Conservation (phyloP, 1,140 invertebrate genomes). For the Mizuhopecten yessoensis region DNA sequence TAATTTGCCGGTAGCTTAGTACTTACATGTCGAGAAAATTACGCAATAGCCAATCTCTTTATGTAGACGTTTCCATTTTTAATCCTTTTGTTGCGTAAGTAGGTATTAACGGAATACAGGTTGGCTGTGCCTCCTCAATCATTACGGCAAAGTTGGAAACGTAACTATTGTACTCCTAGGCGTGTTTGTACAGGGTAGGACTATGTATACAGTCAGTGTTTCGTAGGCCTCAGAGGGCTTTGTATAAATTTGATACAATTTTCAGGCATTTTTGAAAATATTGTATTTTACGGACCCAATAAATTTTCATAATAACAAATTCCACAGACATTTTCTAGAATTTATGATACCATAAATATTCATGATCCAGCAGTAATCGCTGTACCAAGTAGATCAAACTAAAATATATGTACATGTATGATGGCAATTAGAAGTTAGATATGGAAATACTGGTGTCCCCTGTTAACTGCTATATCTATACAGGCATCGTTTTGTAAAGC, state of each 20-base stretch:
- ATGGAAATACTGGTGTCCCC: background rate
- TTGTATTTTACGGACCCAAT: background rate
- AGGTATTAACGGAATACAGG: background rate
- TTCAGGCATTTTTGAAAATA: background rate
- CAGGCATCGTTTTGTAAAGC: too few species aligned
- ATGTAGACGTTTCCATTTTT: background rate
- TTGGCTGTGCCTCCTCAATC: background rate
- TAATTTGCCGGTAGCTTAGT: conserved; percentile 1
- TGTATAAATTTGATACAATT: conserved; percentile 1
- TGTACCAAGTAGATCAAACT: background rate
- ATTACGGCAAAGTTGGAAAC: background rate
- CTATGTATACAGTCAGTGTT: too few species aligned
- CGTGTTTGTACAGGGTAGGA: background rate
- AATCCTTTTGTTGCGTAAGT: background rate
- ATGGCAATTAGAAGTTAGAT: background rate
- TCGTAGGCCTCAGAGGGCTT: background rate
- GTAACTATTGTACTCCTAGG: background rate
- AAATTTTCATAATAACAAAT: conserved; percentile 11
- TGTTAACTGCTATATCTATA: too few species aligned
- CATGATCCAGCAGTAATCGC: background rate
- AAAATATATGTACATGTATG: background rate
- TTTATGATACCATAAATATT: conserved; percentile 11
- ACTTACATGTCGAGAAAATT: background rate
- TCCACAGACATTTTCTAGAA: background rate
- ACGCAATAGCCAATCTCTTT: background rate